Evolutionary conservation across 2,113 vertebrate species (phyloP).

Genomic region (Procavia capensis): DNA sequence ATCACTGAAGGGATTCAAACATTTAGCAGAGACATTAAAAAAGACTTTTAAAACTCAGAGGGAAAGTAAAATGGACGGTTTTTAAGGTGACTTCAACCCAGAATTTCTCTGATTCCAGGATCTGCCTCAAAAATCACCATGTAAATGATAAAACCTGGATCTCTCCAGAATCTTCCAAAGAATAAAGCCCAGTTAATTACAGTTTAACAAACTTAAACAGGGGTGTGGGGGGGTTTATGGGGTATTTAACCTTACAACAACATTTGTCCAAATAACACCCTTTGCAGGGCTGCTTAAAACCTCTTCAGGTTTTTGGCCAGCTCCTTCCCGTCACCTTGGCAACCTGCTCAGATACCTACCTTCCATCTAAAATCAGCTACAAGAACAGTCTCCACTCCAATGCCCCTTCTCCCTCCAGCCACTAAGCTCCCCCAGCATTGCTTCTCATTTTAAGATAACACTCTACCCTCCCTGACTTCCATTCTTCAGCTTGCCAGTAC

Average conservation of each 20-base stretch:
- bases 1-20: background rate
- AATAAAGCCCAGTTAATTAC: slow-evolving; percentile 17
- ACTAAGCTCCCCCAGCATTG: background rate
- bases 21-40: background rate
- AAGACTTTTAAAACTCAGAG: background rate
- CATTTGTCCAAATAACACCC: background rate
- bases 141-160: background rate
- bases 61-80: background rate
- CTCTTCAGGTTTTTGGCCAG: background rate
- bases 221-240: accelerated
- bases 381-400: background rate
- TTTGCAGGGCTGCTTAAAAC: background rate
- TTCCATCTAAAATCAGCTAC: background rate
- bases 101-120: background rate
- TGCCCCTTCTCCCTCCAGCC: background rate
- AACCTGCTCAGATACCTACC: background rate
- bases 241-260: background rate
- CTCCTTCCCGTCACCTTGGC: background rate
- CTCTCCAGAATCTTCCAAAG: slow-evolving; percentile 40
- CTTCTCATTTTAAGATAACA: background rate
- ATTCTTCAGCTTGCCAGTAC: background rate
- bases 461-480: background rate
- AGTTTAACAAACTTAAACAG: slow-evolving; percentile 7
- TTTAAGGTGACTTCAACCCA: background rate
- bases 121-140: background rate